A percentile compares a stretch with the other conserved stretches of the same genome.
Evolutionary conservation across 2,888 invertebrate genomes (phyloP).

Genomic region (Yponomeuta cagnagella): DNA sequence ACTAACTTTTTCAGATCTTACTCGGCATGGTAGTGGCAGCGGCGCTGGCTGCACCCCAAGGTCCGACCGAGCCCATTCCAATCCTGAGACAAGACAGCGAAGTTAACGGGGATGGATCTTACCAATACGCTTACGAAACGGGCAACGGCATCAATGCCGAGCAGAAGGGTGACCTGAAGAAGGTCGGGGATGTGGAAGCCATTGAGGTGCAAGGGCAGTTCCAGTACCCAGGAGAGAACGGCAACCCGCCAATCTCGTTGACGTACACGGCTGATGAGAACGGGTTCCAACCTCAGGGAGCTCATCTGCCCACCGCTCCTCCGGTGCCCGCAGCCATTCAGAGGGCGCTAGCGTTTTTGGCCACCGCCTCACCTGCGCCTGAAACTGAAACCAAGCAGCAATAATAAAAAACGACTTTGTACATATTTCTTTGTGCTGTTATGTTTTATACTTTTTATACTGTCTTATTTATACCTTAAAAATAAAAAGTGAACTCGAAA

Average conservation of each 20-base stretch:
- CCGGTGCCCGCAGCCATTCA: conserved; percentile 83
- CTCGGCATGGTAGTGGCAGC: conserved; percentile 50
- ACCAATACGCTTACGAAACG: conserved; percentile 78
- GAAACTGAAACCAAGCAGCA: conserved; percentile 24
- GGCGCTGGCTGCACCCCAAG: conserved; percentile 54
- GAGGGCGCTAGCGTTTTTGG: conserved; percentile 79
- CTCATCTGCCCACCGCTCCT: conserved; percentile 79
- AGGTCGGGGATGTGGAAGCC: conserved; percentile 71
- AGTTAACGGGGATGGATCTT: conserved; percentile 78
- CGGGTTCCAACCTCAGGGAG: conserved; percentile 80
- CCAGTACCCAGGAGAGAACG: conserved; percentile 80
- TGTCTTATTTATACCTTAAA: neutral
- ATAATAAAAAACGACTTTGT: neutral
- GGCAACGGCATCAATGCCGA: conserved; percentile 79
- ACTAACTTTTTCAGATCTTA: conserved; percentile 45
- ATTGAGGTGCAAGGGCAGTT: conserved; percentile 79
- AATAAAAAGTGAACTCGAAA: neutral
- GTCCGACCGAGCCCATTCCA: conserved; percentile 55
- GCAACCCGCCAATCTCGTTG: conserved; percentile 74
- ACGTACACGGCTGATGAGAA: conserved; percentile 83
- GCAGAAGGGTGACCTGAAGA: conserved; percentile 77
- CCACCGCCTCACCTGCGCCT: conserved; percentile 74
- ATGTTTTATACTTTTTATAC: conserved; percentile 1
- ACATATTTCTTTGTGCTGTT: neutral
- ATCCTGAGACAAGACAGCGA: conserved; percentile 77